Evolutionary conservation across 2,888 invertebrate species (phyloP).

Genomic region (Choristoneura rosaceana): DNA sequence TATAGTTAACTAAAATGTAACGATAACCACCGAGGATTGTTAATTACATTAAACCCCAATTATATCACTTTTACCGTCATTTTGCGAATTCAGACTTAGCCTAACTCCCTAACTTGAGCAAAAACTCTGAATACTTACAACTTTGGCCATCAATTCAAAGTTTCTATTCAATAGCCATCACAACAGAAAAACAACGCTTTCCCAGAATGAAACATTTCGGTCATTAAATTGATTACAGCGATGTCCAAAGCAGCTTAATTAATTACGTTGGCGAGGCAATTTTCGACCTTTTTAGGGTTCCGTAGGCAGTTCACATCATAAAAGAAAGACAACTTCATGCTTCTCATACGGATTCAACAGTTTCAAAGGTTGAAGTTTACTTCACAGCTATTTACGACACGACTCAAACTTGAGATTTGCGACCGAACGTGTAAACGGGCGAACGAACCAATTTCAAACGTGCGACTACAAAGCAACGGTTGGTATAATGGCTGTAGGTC

Average conservation of each 20-base stretch:
- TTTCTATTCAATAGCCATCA: slow-evolving; percentile 7
- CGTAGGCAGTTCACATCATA: not conserved
- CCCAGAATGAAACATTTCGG: slow-evolving; percentile 21
- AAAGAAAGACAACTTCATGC: not conserved
- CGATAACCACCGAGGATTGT: too few species aligned
- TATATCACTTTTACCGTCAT: not conserved
- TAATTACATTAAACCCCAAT: not conserved
- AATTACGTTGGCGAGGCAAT: slow-evolving; percentile 32
- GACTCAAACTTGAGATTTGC: too few species aligned
- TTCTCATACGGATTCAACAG: not conserved
- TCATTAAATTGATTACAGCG: slow-evolving; percentile 40
- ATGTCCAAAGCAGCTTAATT: slow-evolving; percentile 36
- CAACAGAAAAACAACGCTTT: slow-evolving; percentile 18
- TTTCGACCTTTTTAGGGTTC: slow-evolving; percentile 36
- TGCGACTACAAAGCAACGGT: too few species aligned
- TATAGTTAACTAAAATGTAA: too few species aligned
- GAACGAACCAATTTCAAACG: too few species aligned
- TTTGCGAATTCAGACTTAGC: not conserved
- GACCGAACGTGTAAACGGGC: too few species aligned
- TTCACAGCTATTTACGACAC: too few species aligned
- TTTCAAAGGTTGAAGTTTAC: too few species aligned
- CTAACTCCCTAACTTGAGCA: not conserved
- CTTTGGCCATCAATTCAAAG: slow-evolving; percentile 3
- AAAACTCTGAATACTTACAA: not conserved
- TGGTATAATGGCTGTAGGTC: too few species aligned